A percentile compares a stretch with the other conserved stretches of the same genome.
Conservation (phyloP, 2,888 invertebrate species). For the Pheosia gnoma region DNA sequence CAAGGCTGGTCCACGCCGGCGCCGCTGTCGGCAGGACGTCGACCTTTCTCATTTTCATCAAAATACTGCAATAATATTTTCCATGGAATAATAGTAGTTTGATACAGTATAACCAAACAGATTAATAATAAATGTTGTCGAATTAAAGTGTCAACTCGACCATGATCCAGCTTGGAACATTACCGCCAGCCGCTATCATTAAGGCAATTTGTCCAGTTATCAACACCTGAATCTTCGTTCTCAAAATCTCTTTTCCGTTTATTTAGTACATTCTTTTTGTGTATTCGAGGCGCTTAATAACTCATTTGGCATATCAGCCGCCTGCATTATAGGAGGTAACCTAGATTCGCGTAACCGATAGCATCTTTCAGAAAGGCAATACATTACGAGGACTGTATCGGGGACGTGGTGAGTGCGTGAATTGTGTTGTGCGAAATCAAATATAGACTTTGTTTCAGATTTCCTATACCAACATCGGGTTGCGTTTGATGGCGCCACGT, state of each 20-base stretch:
- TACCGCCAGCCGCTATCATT: background rate
- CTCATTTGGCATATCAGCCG: constrained; percentile 48
- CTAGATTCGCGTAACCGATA: constrained; percentile 61
- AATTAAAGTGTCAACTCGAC: background rate
- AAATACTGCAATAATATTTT: background rate
- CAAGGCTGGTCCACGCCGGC: constrained; percentile 72
- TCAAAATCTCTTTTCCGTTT: constrained; percentile 25
- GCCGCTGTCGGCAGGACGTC: constrained; percentile 63
- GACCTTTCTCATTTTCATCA: constrained; percentile 54
- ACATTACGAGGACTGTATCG: constrained; percentile 39
- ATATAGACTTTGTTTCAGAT: constrained; percentile 80
- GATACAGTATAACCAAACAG: background rate
- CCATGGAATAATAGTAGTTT: background rate
- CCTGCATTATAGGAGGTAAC: constrained; percentile 53
- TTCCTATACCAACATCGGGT: constrained; percentile 91
- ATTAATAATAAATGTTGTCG: background rate
- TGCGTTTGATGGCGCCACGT: constrained; percentile 89
- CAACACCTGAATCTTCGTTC: constrained; percentile 26
- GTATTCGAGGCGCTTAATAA: constrained; percentile 43
- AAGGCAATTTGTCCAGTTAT: constrained; percentile 11
- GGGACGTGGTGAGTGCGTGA: constrained; percentile 32
- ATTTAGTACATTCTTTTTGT: constrained; percentile 31
- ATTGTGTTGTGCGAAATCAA: constrained; percentile 33
- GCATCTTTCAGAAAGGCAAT: constrained; percentile 54
- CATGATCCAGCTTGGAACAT: background rate